Base-by-base conservation (phyloP, 2,113 vertebrate species). In the Caranx ignobilis region DNA sequence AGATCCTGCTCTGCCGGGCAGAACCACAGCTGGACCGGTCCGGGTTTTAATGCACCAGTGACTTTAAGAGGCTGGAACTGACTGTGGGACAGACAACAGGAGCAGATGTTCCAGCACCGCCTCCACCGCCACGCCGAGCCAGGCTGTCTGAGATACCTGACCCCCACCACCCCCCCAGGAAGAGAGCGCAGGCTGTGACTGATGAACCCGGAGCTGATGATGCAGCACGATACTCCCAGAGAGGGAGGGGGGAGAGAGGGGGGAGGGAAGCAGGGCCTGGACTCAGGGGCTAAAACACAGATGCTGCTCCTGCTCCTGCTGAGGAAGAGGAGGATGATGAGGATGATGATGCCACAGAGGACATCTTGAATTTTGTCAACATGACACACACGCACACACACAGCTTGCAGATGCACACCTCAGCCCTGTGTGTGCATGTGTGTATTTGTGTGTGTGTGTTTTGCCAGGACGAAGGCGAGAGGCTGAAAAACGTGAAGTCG, bases 181-280 rank as follows among this genome's bases (percentile, higher is more conserved):
- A 77, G 81, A 57, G 80, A 75, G 79, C n/a, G 7, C 64, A 37
- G 75, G 61, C 66, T 71, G 66, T 83, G 91, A 89, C 74, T 45
- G 77, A 88, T 67, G 72, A 76, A 76, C 75, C 32, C 11, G 13
- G 41, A 86, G 85, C 39, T 57, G 70, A 72, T 65, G 75, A 31
- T 68, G 81, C 76, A 77, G 78, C 1, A 12, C 57, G 89, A 92
- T 91, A 87, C 87, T 92, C 91, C 89, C 89, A 86, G 52, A 82
- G 89, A 88, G 85, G 32, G 52, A 26, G 10, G 31, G 31, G 39
- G 48, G 43, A 48, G 84, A 35, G 41, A 55, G 21, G 39, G 41
- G 75, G 31, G 41, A 55, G 21, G 39, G 41, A 71, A 75, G 71
- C 47, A 2, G 39, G 77, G 61, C 55, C 68, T 32, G 67, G 56